A percentile compares a stretch with the other conserved stretches of the same genome.
phyloP scores from a whole-genome alignment of 2,888 invertebrate genomes.

The Augiades crinisus region DNA sequence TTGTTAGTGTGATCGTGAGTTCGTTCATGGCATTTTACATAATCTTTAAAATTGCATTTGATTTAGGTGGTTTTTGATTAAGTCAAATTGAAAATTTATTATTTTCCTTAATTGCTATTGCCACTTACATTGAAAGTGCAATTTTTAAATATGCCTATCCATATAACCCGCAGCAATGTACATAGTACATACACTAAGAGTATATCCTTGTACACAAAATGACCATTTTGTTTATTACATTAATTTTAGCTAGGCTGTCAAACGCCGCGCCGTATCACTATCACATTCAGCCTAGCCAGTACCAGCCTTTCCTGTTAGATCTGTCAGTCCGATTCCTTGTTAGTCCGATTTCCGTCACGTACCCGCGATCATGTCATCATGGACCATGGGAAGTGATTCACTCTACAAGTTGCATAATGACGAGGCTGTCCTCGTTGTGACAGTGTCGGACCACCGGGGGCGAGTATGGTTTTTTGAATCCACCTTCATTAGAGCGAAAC shows the following conservation, averaged over 20 bases:
- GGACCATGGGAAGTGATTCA: constrained; percentile 28
- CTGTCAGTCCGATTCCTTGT: constrained; percentile 22
- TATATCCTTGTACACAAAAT: too few relatives aligned
- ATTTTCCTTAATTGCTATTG: too few relatives aligned
- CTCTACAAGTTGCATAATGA: constrained; percentile 33
- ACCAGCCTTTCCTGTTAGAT: not conserved
- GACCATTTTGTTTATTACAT: too few relatives aligned
- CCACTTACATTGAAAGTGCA: too few relatives aligned
- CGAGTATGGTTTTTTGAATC: constrained; percentile 64
- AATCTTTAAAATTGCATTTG: not conserved
- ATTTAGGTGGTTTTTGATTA: too few relatives aligned
- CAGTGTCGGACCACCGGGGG: constrained; percentile 63
- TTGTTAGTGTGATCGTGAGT: not conserved
- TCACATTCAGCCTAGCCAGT: too few relatives aligned
- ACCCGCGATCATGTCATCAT: constrained; percentile 14
- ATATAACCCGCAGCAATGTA: too few relatives aligned
- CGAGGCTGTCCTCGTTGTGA: constrained; percentile 30
- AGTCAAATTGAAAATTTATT: not conserved
- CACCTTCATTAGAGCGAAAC: constrained; percentile 60
- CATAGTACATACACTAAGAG: too few relatives aligned
- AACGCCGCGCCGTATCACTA: too few relatives aligned
- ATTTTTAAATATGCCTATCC: too few relatives aligned
- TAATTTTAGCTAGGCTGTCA: too few relatives aligned
- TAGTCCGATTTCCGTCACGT: constrained; percentile 24
- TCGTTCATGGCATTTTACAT: not conserved